These are phyloP conservation scores for Nibea coibor DNA, from an alignment of 2,113 vertebrate species.

Conservation along the genomic window DNA sequence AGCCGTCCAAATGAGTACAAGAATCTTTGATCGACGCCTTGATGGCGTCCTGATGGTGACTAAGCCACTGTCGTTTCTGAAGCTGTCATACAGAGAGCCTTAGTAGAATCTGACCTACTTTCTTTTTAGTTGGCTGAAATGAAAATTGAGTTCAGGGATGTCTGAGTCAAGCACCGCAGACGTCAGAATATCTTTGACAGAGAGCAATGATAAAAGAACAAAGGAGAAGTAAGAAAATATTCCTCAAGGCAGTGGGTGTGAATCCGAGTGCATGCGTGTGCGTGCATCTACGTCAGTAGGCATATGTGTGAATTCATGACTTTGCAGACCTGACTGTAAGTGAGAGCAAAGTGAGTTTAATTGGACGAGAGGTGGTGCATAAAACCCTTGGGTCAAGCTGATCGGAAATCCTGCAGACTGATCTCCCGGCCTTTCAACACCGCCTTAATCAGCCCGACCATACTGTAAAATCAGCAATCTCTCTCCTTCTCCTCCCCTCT, in stretches of 20 bases:
- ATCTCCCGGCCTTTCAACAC: constrained; percentile 44
- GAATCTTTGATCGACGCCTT: constrained; percentile 51
- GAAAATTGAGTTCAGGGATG: constrained; percentile 52
- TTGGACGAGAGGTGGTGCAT: constrained; percentile 61
- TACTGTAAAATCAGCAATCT: constrained; percentile 56
- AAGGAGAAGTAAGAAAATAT: constrained; percentile 50
- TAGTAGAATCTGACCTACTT: constrained; percentile 72
- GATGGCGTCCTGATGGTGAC: constrained; percentile 29
- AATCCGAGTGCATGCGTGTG: constrained; percentile 32
- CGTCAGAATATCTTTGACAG: constrained; percentile 59
- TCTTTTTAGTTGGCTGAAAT: constrained; percentile 44
- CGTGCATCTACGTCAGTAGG: not conserved
- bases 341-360: constrained; percentile 56
- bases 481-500: constrained; percentile 5
- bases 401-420: constrained; percentile 56
- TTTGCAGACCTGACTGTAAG: constrained; percentile 52
- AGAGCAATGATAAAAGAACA: constrained; percentile 56
- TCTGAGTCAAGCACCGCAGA: constrained; percentile 56
- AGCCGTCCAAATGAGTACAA: constrained; percentile 33
- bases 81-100: constrained; percentile 41
- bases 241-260: constrained; percentile 28
- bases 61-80: constrained; percentile 46
- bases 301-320: constrained; percentile 51
- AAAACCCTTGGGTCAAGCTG: constrained; percentile 57
- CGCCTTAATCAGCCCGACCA: constrained; percentile 58